These are phyloP conservation scores for Gorilla gorilla DNA, from an alignment of 2,113 vertebrate species.

Conservation along the genomic window DNA sequence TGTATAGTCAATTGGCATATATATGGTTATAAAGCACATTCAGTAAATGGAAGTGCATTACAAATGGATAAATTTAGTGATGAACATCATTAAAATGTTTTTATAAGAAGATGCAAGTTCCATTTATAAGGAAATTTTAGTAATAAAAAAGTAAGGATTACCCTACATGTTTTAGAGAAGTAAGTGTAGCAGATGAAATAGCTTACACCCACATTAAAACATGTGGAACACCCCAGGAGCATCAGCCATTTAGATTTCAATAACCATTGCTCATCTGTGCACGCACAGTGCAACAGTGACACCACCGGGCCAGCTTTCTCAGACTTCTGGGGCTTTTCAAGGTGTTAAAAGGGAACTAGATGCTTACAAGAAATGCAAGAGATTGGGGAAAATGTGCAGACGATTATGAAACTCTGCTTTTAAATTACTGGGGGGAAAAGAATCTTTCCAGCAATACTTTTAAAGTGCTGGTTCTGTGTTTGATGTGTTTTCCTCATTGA, in stretches of 20 bases:
- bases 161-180: not conserved
- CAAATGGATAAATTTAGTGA: not conserved
- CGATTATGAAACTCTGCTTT: not conserved
- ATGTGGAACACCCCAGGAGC: not conserved
- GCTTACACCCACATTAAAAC: not conserved
- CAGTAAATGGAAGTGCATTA: not conserved
- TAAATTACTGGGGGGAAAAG: not conserved
- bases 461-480: not conserved
- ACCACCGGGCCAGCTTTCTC: not conserved
- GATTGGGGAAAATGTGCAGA: not conserved
- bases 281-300: not conserved
- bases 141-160: not conserved
- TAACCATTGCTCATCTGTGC: rapidly evolving
- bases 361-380: not conserved
- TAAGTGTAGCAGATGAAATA: not conserved
- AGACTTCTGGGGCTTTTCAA: not conserved
- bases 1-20: not conserved
- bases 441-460: not conserved
- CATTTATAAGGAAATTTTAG: not conserved
- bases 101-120: not conserved
- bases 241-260: rapidly evolving
- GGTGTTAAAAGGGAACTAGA: not conserved
- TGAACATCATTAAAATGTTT: not conserved
- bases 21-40: not conserved
- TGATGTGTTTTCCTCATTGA: not conserved